Percentiles rank a stretch among this genome's conserved stretches.
These are phyloP conservation scores for Caenorhabditis latens DNA, from an alignment of 1,140 invertebrate genomes.

Conservation along the genomic window DNA sequence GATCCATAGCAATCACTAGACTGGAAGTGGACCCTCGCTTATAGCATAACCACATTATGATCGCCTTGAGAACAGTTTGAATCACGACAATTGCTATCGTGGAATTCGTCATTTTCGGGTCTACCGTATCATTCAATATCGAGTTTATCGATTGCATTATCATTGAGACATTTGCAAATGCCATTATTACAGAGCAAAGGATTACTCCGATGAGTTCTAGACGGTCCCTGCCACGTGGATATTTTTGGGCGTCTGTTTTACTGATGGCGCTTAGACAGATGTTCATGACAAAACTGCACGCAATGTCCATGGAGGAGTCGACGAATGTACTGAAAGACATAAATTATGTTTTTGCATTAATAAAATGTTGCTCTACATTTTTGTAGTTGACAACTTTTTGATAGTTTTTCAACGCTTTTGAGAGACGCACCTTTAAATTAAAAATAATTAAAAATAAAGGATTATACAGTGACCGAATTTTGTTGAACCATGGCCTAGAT, in stretches of 20 bases:
- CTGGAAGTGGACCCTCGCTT: conserved; percentile 21
- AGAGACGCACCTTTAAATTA: too few relatives aligned
- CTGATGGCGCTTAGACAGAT: conserved; percentile 60
- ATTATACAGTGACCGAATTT: too few relatives aligned
- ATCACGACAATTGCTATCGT: conserved; percentile 4
- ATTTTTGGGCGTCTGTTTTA: conserved; percentile 64
- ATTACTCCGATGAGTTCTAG: conserved; percentile 67
- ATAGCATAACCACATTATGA: conserved; percentile 37
- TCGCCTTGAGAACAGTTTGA: neutral
- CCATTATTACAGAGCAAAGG: conserved; percentile 68
- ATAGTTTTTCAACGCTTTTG: too few relatives aligned
- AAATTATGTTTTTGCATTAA: too few relatives aligned
- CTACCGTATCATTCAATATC: conserved; percentile 59
- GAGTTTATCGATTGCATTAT: conserved; percentile 68
- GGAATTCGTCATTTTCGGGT: conserved; percentile 22
- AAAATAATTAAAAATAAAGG: too few relatives aligned
- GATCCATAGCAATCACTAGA: conserved; percentile 39
- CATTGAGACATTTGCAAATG: conserved; percentile 67
- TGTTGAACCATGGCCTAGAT: too few relatives aligned
- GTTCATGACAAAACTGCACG: conserved; percentile 62
- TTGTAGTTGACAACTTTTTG: too few relatives aligned
- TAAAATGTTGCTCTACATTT: too few relatives aligned
- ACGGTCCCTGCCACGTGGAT: conserved; percentile 67
- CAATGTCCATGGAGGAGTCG: conserved; percentile 68
- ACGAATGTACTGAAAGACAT: conserved; percentile 68